Evolutionary conservation across 2,797 vertebrate species (phyloP).

Genomic region (Alfaro cultratus): DNA sequence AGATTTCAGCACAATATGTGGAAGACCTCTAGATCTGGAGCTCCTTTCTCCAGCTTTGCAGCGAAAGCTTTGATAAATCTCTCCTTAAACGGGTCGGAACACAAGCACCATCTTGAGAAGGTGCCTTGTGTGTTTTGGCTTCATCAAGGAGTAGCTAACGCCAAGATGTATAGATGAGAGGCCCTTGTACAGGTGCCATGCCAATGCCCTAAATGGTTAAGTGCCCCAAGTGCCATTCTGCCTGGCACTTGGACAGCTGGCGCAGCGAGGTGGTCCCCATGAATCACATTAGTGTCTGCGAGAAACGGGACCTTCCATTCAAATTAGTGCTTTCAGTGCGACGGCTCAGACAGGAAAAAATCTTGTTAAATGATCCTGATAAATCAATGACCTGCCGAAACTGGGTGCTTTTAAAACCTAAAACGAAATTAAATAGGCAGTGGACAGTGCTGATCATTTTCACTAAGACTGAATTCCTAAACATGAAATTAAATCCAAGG

Average conservation of each 20-base stretch:
- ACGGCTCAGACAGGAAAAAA: constrained; percentile 41
- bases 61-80: constrained; percentile 43
- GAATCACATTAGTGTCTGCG: constrained; percentile 79
- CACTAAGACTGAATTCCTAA: neutral
- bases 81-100: constrained; percentile 62
- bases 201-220: constrained; percentile 82
- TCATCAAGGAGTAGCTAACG: constrained; percentile 49
- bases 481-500: neutral
- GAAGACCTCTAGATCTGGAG: neutral
- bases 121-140: constrained; percentile 63
- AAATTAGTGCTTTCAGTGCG: constrained; percentile 70
- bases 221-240: constrained; percentile 74
- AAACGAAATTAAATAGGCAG: constrained; percentile 25
- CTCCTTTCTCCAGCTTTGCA: constrained; percentile 23
- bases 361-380: constrained; percentile 58
- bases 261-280: constrained; percentile 59
- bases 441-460: neutral
- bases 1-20: neutral
- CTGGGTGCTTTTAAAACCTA: constrained; percentile 5
- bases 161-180: constrained; percentile 72
- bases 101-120: constrained; percentile 52
- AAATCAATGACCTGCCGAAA: constrained; percentile 42
- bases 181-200: constrained; percentile 65
- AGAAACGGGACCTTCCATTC: constrained; percentile 69
- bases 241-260: constrained; percentile 80